Evolutionary conservation across 2,888 invertebrate species (phyloP), one percentile per base, ranked within the genome.

Genomic region (Junonia oenone): DNA sequence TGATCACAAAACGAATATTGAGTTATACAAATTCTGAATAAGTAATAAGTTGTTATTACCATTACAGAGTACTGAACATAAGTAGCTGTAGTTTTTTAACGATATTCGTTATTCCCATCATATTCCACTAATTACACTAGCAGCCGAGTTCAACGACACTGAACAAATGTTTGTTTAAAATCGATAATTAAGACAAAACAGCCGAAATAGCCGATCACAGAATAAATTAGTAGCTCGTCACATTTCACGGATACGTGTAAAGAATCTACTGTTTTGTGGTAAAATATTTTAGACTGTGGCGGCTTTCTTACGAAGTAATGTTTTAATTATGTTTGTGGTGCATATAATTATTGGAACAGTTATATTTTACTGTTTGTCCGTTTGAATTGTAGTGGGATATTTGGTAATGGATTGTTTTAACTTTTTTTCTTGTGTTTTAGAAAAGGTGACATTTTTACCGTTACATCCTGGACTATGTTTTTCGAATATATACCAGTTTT

Each of bases 201-300:
- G 70, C 69, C 70, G 70, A 77, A 77, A 77, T 73, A 72, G 51
- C 72, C 63, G 78, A 81, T 81, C 78, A 73, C 72, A 66, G 87
- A 76, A 89, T 87, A 88, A 82, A 88, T 89, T 89, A 88, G 81
- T 69, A 37, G 56, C 48, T 48, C 74, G 89, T 78, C 78, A 87
- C 45, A 72, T 88, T 87, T 89, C 78, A 85, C 89, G 78, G 66
- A 47, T 55, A 66, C 33, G 72, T 83, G 89, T 72, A 85, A 84
- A 81, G 77, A 81, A 81, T 81, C 71, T 72, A 70, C 72, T 64
- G 67, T 76, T 84, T 87, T 85, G 66, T 78, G 79, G 80, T 76
- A 76, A 79, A 68, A 69, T 61, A 50, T 55, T 56, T 57, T 61
- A 63, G 55, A 11, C 60, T 62, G 60, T 59, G 61, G 51, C 57